Percentiles rank a stretch among this genome's conserved stretches.
Conservation (phyloP, 1,140 invertebrate genomes). For the Drosophila leontia region DNA sequence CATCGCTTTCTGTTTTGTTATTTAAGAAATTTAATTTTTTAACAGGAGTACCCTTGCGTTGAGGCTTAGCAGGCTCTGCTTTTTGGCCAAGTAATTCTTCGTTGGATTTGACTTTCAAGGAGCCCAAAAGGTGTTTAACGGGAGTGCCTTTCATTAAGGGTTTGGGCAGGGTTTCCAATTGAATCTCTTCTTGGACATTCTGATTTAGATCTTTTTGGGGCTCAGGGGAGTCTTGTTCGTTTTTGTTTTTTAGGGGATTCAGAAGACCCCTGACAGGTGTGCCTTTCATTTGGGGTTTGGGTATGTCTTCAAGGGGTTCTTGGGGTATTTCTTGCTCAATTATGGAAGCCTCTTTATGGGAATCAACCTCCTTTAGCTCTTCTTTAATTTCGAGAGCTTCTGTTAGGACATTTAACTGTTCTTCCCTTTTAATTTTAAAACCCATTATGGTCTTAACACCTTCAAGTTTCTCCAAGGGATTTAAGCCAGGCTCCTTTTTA, state of each 20-base stretch:
- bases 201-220: neutral
- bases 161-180: neutral
- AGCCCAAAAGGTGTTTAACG: constrained; percentile 17
- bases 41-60: constrained; percentile 44
- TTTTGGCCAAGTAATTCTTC: constrained; percentile 21
- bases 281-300: neutral
- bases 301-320: neutral
- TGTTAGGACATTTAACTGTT: neutral
- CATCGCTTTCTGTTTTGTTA: neutral
- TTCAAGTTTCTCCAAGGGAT: neutral
- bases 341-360: neutral
- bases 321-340: constrained; percentile 6
- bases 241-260: neutral
- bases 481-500: neutral
- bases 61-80: constrained; percentile 15
- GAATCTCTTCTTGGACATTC: neutral
- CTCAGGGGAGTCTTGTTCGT: neutral
- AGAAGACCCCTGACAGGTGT: neutral
- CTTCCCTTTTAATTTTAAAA: constrained; percentile 24
- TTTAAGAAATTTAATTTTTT: constrained; percentile 13
- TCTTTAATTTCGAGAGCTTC: neutral
- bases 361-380: neutral
- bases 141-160: constrained; percentile 50
- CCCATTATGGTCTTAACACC: constrained; percentile 8
- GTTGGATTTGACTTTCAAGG: constrained; percentile 48